These are phyloP conservation scores for Apodemia duryi DNA, from an alignment of 2,888 invertebrate species.

Conservation along the genomic window DNA sequence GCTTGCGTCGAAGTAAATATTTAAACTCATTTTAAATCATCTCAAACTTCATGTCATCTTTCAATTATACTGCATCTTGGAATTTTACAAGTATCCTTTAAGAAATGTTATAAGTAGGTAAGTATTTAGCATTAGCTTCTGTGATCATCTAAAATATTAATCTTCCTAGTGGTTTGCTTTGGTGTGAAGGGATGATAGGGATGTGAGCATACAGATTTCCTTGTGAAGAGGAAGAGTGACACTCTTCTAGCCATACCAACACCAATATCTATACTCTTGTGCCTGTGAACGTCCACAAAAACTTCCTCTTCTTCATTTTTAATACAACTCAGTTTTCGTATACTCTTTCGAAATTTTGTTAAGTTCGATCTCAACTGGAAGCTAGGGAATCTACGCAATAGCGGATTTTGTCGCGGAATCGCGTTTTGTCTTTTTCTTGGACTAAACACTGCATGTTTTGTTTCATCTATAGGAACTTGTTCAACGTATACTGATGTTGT, in stretches of 20 bases:
- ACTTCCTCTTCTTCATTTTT: constrained; percentile 45
- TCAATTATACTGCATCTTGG: neutral
- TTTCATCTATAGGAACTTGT: constrained; percentile 37
- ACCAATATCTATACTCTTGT: constrained; percentile 65
- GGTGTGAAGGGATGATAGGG: constrained; percentile 72
- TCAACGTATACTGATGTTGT: constrained; percentile 41
- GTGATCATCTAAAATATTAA: constrained; percentile 44
- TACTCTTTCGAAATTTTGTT: constrained; percentile 44
- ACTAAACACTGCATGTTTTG: constrained; percentile 7
- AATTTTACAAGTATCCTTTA: neutral
- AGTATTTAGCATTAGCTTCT: constrained; percentile 28
- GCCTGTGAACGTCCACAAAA: constrained; percentile 53
- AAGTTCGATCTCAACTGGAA: constrained; percentile 49
- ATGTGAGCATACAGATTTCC: constrained; percentile 59
- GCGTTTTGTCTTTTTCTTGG: constrained; percentile 9
- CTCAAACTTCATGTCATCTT: neutral
- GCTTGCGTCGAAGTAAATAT: neutral
- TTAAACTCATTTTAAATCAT: neutral
- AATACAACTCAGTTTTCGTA: constrained; percentile 57
- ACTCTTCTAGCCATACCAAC: constrained; percentile 62
- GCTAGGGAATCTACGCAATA: constrained; percentile 44
- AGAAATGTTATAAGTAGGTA: neutral
- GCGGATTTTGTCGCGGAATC: constrained; percentile 18
- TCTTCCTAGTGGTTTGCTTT: constrained; percentile 62
- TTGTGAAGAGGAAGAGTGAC: constrained; percentile 65